A percentile compares a stretch with the other conserved stretches of the same genome.
Evolutionary conservation across 2,797 vertebrate genomes (phyloP).

Genomic region (Melanotaenia pygmaea): DNA sequence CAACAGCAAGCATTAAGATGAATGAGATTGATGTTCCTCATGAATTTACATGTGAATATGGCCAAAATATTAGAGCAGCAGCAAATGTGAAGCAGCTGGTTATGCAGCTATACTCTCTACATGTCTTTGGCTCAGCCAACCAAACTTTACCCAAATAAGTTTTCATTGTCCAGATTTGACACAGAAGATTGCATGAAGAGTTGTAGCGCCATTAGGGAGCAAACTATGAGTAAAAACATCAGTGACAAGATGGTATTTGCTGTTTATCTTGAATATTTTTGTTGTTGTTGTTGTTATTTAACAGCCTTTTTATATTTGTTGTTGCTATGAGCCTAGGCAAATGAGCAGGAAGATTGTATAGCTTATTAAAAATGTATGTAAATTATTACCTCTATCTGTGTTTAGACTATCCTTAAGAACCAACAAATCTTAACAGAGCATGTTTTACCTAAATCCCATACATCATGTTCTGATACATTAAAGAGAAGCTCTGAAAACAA

Average conservation of each 20-base stretch:
- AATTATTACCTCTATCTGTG: not conserved
- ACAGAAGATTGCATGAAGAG: not conserved
- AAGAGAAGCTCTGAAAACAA: conserved; percentile 12
- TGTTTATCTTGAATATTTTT: not conserved
- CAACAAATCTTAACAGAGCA: not conserved
- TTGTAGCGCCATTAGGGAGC: not conserved
- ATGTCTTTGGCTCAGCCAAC: not conserved
- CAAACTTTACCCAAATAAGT: not conserved
- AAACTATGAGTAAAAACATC: not conserved
- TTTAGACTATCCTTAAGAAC: not conserved
- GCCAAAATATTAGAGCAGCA: not conserved
- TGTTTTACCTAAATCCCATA: not conserved
- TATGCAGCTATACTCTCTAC: not conserved
- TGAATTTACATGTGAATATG: not conserved
- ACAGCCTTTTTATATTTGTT: not conserved
- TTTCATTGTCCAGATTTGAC: not conserved
- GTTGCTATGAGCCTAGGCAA: not conserved
- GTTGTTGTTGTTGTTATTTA: not conserved
- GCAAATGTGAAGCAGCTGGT: not conserved
- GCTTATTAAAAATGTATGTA: not conserved
- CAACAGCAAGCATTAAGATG: not conserved
- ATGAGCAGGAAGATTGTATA: not conserved
- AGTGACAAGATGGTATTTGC: not conserved
- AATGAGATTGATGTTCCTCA: not conserved
- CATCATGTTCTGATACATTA: not conserved